Evolutionary conservation across 1,140 invertebrate genomes (phyloP).

Genomic region (Drosophila mauritiana): DNA sequence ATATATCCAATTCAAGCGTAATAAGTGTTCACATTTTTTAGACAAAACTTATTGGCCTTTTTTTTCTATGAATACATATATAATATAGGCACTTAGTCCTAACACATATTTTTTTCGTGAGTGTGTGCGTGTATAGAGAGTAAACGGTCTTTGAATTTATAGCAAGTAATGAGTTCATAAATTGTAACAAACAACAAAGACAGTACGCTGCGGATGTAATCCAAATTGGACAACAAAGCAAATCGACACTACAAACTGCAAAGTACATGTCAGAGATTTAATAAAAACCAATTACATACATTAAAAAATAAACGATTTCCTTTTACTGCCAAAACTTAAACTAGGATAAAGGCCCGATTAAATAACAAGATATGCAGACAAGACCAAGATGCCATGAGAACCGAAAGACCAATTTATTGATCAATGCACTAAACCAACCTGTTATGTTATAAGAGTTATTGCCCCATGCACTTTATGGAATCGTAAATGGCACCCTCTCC

Average conservation of each 20-base stretch:
- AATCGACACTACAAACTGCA: conserved; percentile 26
- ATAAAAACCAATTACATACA: conserved; percentile 65
- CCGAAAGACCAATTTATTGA: not conserved
- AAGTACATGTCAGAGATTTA: conserved; percentile 60
- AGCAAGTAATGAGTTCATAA: conserved; percentile 73
- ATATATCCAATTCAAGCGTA: conserved; percentile 27
- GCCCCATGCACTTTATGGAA: conserved; percentile 34
- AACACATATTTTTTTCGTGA: conserved; percentile 40
- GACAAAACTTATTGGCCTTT: conserved; percentile 44
- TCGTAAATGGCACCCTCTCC: conserved; percentile 17
- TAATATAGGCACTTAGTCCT: conserved; percentile 54
- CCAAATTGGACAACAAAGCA: conserved; percentile 47
- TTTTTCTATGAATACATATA: conserved; percentile 58
- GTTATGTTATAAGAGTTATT: conserved; percentile 20
- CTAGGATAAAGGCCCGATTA: no score
- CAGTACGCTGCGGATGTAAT: conserved; percentile 15
- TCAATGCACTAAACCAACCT: no score
- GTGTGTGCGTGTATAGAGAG: conserved; percentile 61
- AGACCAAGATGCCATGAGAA: no score
- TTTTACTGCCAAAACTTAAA: not conserved
- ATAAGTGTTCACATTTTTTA: conserved; percentile 63
- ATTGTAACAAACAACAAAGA: conserved; percentile 49
- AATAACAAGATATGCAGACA: no score
- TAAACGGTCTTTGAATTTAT: conserved; percentile 75
- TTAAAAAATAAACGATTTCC: not conserved